Base-by-base conservation (phyloP, 2,888 invertebrate genomes). In the Campaea margaritaria region DNA sequence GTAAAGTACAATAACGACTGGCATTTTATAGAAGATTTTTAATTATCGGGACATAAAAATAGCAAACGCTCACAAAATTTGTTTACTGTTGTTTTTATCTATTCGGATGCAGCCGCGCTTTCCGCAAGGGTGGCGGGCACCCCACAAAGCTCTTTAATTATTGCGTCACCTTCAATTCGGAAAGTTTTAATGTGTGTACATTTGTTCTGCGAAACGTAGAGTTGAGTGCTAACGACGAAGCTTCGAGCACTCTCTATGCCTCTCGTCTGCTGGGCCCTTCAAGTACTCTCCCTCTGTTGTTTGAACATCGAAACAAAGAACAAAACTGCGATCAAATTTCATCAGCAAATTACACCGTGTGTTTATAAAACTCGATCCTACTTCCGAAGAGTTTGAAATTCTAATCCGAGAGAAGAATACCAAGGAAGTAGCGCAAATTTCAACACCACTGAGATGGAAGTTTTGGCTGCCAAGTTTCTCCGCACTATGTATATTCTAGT, bases 141-240 rank as follows among this genome's bases (percentile, higher is more conserved):
- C 79, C 73, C 7, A 71, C 75, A 62, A 63, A 68, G 73, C 79
- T 77, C 78, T 81, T 83, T 85, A 84, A 87, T 87, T 85, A 83
- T 82, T 73, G 74, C 84, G 79, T 85, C 85, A 85, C 84, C 83
- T 87, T 79, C 81, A 84, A 85, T 85, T 87, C 77, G 78, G 77
- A 82, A 89, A 89, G 83, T 89, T 90, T 87, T 87, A 89, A 91
- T 87, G 88, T 89, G 89, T 89, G 86, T 89, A 85, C 87, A 81
- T 85, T 85, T 81, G 85, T 85, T 80, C 75, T 76, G 79, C 70
- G 79, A 76, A 66, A 79, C 72, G 75, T 75, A 72, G 77, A 83
- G 84, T 79, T 72, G 77, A 83, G 84, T 79, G 75, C 81, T 82
- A 80, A 82, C 85, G 83, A 82, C 85, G 83, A 83, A 75, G 79